A percentile compares a stretch with the other conserved stretches of the same genome.
These are phyloP conservation scores for Lytechinus pictus DNA, from an alignment of 35 echinoderm and acorn worm genomes.

Conservation along the genomic window DNA sequence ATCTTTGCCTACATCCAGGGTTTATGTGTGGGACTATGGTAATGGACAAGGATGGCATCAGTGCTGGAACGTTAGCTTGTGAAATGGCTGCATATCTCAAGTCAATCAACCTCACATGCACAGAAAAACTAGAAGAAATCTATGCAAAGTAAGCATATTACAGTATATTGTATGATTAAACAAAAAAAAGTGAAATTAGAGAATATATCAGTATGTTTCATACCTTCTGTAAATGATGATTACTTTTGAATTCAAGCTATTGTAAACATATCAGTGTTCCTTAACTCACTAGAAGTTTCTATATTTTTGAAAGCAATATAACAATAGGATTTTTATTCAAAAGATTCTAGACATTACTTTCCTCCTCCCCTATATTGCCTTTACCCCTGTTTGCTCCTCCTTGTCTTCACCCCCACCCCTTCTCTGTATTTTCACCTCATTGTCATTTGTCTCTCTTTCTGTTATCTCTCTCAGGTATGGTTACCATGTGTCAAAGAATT, in stretches of 20 bases:
- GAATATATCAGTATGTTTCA: not conserved
- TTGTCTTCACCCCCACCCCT: too few relatives aligned
- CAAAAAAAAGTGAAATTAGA: not conserved
- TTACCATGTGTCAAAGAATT: constrained; percentile 88
- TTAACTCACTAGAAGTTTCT: too few relatives aligned
- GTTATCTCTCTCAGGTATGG: constrained; percentile 74
- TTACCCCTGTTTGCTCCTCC: too few relatives aligned
- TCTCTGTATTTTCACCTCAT: not conserved
- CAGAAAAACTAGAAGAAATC: constrained; percentile 78
- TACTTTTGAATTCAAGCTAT: too few relatives aligned
- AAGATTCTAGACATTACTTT: too few relatives aligned
- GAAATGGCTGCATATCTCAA: constrained; percentile 86
- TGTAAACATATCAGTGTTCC: too few relatives aligned
- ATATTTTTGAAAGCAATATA: too few relatives aligned
- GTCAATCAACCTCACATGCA: constrained; percentile 70
- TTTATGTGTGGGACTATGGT: constrained; percentile 94
- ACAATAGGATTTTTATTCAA: too few relatives aligned
- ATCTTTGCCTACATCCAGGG: constrained; percentile 56
- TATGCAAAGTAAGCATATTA: constrained; percentile 71
- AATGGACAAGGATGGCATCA: constrained; percentile 97
- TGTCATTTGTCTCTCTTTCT: too few relatives aligned
- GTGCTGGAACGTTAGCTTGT: constrained; percentile 70
- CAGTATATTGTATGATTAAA: too few relatives aligned
- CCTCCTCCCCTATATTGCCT: too few relatives aligned
- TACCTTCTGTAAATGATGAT: too few relatives aligned